Conservation (phyloP, 2,888 invertebrate genomes). For the Ischnura elegans region DNA sequence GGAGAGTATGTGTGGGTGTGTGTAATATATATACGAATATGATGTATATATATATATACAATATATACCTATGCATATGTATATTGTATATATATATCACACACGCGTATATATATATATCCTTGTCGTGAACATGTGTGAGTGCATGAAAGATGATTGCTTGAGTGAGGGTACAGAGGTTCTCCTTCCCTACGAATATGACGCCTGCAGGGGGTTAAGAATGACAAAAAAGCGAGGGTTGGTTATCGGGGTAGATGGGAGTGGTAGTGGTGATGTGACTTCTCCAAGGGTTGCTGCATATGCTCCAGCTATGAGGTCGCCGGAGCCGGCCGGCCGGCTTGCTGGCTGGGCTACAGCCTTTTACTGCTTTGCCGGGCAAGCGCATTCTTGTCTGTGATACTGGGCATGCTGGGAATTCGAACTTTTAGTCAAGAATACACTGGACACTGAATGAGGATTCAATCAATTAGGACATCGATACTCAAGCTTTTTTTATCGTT, state of each 20-base stretch:
- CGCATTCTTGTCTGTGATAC: too few species aligned
- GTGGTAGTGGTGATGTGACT: slow-evolving; percentile 5
- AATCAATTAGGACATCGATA: too few species aligned
- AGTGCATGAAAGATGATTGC: too few species aligned
- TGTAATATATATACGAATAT: too few species aligned
- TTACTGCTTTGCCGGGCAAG: neutral
- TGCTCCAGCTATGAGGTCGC: neutral
- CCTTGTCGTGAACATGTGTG: neutral
- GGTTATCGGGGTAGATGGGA: neutral
- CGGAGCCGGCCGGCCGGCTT: too few species aligned
- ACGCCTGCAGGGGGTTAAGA: neutral
- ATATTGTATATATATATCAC: neutral
- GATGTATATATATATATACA: too few species aligned
- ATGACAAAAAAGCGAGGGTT: neutral
- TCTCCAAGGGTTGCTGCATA: slow-evolving; percentile 23
- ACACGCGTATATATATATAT: too few species aligned
- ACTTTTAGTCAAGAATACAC: too few species aligned
- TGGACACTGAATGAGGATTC: too few species aligned
- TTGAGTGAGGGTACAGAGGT: too few species aligned
- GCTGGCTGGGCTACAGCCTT: neutral
- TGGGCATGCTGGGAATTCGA: neutral
- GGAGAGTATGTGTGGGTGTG: neutral
- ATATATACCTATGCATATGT: too few species aligned
- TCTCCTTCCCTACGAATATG: neutral
- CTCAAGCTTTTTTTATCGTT: too few species aligned